Evolutionary conservation across 2,888 invertebrate species (phyloP).

Genomic region (Ferdinandea cuprea): DNA sequence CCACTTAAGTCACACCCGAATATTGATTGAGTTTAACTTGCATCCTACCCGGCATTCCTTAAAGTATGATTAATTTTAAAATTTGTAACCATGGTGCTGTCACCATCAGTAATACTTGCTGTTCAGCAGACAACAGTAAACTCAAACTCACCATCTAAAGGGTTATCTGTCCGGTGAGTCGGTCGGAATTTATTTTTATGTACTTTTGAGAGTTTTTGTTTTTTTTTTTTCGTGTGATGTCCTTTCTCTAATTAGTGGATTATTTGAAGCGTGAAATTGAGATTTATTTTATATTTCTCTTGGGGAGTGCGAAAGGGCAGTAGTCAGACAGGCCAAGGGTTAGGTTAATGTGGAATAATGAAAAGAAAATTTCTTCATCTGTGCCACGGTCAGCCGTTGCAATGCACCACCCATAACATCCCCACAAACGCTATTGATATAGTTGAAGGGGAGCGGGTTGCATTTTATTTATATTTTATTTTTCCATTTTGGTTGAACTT

Average conservation of each 20-base stretch:
- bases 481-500: not conserved
- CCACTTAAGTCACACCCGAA: too few relatives aligned
- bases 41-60: too few relatives aligned
- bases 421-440: too few relatives aligned
- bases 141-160: slow-evolving; percentile 2
- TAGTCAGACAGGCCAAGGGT: not conserved
- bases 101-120: too few relatives aligned
- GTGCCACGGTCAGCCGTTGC: slow-evolving; percentile 1
- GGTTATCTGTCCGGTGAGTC: not conserved
- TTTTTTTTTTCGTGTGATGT: slow-evolving; percentile 32
- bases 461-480: not conserved
- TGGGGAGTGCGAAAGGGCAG: not conserved
- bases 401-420: not conserved
- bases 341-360: slow-evolving; percentile 1
- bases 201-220: slow-evolving; percentile 5
- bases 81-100: not conserved
- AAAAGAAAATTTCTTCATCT: slow-evolving; percentile 1
- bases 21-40: too few relatives aligned
- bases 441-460: too few relatives aligned
- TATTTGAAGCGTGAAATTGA: slow-evolving; percentile 72
- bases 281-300: slow-evolving; percentile 66
- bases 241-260: slow-evolving; percentile 66
- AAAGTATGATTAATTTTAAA: not conserved
- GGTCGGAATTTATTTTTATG: slow-evolving; percentile 55
- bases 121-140: slow-evolving; percentile 2